Base-by-base conservation (phyloP, 2,888 invertebrate species). In the Theodoxus fluviatilis region DNA sequence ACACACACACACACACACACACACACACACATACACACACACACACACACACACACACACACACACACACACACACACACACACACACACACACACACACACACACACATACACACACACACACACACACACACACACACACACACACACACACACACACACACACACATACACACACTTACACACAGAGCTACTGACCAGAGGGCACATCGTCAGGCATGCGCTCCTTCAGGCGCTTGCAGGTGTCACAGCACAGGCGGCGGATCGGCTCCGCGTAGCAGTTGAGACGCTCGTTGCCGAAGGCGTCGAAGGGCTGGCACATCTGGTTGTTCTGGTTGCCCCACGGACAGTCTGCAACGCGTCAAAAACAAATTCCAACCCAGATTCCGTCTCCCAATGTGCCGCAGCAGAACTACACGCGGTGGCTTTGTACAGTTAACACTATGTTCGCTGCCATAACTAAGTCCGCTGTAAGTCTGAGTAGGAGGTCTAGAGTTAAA, bases 321-420 rank as follows among this genome's bases (percentile, higher is more conserved):
- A 82, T 65, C 12, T 80, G 76, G 0, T 77, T 74, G 71, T 78
- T 80, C 68, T 80, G 80, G 73, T 82, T 78, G 4, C 82, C 82
- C 81, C 81, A 82, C 6, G 76, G 74, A 68, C 82, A 82, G 7
- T 74, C 82, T 82, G 71, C 15, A 73, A n/a, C n/a, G n/a, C n/a
- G n/a, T n/a, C n/a, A n/a, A n/a, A n/a, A n/a, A 37, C 22, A 3
- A 52, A 68, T 15, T 43, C 18, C 47, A 43, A 43, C 12, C 18
- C 12, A 15, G 22, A 49, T n/a, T 49, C 22, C n/a, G 22, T n/a
- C 7, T 15, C 18, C 15, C 59, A 59, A 59, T 3, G 18, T 9
- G 35, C 6, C 15, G 12, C 9, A 59, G 28, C 47, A 43, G 47
- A 43, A 43, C 47, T 15, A 9, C 18, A 15, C 12, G 18, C 18